A percentile compares a stretch with the other conserved stretches of the same genome.
phyloP scores from a whole-genome alignment of 2,797 vertebrate species.

The Alauda arvensis region DNA sequence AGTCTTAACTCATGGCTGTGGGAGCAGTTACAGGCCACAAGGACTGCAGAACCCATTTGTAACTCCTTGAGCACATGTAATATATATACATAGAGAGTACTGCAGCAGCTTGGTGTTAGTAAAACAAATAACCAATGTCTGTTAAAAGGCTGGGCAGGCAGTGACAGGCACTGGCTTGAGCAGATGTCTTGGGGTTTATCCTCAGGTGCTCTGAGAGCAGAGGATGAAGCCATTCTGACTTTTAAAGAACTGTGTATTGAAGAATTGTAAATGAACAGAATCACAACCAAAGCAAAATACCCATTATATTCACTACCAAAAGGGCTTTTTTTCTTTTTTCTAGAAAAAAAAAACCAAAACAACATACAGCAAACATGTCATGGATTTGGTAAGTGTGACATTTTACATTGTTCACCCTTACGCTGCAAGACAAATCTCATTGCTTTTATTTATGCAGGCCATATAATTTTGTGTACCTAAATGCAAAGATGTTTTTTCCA shows the following conservation, averaged over 20 bases:
- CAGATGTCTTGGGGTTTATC: not conserved
- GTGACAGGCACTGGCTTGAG: not conserved
- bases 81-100: not conserved
- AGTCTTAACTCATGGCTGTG: not conserved
- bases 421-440: not conserved
- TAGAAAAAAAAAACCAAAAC: not conserved
- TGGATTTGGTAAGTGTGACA: not conserved
- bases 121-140: not conserved
- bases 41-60: not conserved
- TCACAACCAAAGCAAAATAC: not conserved
- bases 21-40: not conserved
- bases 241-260: not conserved
- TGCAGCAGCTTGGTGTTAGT: not conserved
- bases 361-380: not conserved
- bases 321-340: accelerated
- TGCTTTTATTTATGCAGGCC: not conserved
- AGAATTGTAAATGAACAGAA: not conserved
- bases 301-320: not conserved
- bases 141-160: not conserved
- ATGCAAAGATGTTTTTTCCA: not conserved
- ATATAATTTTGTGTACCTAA: not conserved
- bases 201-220: not conserved
- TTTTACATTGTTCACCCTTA: not conserved
- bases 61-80: not conserved
- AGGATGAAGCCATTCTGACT: not conserved